Conservation (phyloP, 2,888 invertebrate genomes). For the Drosophila colorata region DNA sequence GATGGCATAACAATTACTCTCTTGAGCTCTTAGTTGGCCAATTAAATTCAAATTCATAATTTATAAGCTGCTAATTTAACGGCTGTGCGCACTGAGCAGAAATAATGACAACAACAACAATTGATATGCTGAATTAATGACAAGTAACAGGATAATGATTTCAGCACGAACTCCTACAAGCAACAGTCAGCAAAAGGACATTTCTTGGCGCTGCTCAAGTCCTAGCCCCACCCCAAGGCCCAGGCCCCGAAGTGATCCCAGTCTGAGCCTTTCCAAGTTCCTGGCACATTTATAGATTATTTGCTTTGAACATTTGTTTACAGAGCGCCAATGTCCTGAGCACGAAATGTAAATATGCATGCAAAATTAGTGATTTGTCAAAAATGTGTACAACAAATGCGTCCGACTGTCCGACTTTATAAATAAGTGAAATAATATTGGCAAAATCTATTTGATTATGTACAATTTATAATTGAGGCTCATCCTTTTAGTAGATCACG, state of each 20-base stretch:
- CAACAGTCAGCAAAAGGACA: slow-evolving; percentile 21
- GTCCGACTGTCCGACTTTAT: slow-evolving; percentile 45
- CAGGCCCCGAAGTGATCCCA: slow-evolving; percentile 15
- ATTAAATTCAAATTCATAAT: slow-evolving; percentile 75
- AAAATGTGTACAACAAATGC: slow-evolving; percentile 35
- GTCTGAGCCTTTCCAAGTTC: slow-evolving; percentile 11
- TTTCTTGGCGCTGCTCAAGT: slow-evolving; percentile 10
- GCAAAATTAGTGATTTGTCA: slow-evolving; percentile 22
- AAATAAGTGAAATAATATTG: slow-evolving; percentile 68
- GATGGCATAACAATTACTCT: slow-evolving; percentile 28
- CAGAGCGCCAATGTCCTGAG: slow-evolving; percentile 46
- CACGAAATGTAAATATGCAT: slow-evolving; percentile 60
- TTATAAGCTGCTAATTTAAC: slow-evolving; percentile 79
- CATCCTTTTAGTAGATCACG: slow-evolving; percentile 56
- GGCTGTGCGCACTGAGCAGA: slow-evolving; percentile 55
- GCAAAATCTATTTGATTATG: slow-evolving; percentile 72
- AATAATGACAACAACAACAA: slow-evolving; percentile 42
- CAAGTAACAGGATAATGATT: slow-evolving; percentile 80
- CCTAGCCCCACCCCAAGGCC: neutral
- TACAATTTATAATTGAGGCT: slow-evolving; percentile 69
- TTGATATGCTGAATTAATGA: slow-evolving; percentile 71
- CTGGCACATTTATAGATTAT: slow-evolving; percentile 65
- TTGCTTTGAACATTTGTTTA: slow-evolving; percentile 66
- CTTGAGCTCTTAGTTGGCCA: slow-evolving; percentile 51
- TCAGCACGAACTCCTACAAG: slow-evolving; percentile 67